Conservation (phyloP, 1,140 invertebrate genomes). For the Euwallacea similis region DNA sequence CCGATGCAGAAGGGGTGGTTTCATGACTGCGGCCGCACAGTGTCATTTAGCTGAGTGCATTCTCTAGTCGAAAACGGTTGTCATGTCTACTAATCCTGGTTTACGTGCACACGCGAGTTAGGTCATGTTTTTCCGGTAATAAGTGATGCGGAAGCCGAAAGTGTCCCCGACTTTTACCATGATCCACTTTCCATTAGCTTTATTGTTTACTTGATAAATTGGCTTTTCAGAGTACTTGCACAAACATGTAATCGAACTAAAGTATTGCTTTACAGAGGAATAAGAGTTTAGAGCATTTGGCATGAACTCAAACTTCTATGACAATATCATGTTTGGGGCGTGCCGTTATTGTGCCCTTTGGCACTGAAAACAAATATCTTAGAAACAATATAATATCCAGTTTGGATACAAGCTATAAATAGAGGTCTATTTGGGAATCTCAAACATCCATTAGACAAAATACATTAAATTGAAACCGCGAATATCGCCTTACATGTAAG, state of each 20-base stretch:
- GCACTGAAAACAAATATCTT: constrained; percentile 9
- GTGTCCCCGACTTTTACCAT: background rate
- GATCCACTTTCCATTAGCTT: constrained; percentile 4
- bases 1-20: background rate
- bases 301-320: too few relatives aligned
- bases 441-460: constrained; percentile 35
- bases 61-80: constrained; percentile 3
- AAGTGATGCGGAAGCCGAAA: too few relatives aligned
- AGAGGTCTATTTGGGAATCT: constrained; percentile 30
- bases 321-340: background rate
- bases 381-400: constrained; percentile 25
- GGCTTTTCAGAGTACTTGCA: background rate
- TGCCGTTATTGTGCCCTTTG: background rate
- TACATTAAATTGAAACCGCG: constrained; percentile 37
- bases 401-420: constrained; percentile 25
- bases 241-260: too few relatives aligned
- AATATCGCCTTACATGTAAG: constrained; percentile 36
- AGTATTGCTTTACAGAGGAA: too few relatives aligned
- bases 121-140: background rate
- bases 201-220: constrained; percentile 1
- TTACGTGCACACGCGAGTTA: constrained; percentile 1
- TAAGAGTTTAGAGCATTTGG: too few relatives aligned
- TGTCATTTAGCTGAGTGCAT: constrained; percentile 20
- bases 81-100: background rate
- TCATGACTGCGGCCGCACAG: constrained; percentile 12